Conservation (phyloP, 2,113 vertebrate species). For the Macrotis lagotis region DNA sequence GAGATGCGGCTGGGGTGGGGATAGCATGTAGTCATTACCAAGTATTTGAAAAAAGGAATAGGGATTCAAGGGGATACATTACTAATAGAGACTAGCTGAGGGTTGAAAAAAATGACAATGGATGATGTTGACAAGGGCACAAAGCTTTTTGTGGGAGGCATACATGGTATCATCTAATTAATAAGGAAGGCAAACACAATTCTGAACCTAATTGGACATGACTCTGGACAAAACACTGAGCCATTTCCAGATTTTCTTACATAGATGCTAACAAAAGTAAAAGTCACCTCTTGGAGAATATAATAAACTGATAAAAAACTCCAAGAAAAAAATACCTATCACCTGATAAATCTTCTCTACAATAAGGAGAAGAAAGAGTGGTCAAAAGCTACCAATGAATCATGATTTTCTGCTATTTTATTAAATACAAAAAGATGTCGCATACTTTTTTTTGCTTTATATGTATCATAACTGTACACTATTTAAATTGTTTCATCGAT, state of each 20-base stretch:
- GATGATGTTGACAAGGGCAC: background rate
- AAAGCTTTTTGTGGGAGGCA: background rate
- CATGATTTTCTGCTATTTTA: background rate
- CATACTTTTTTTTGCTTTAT: background rate
- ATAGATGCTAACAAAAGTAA: background rate
- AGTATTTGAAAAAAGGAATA: background rate
- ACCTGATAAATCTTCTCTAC: background rate
- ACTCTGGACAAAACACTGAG: background rate
- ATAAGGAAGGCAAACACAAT: background rate
- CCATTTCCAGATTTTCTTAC: background rate
- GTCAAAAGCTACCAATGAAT: background rate
- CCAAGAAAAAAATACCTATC: background rate
- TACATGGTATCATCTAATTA: background rate
- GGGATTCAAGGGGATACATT: background rate
- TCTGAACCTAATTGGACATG: background rate
- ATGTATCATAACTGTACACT: background rate
- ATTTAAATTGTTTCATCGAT: too few relatives aligned
- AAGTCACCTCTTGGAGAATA: background rate
- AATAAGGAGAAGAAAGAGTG: too few relatives aligned
- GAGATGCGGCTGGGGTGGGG: background rate
- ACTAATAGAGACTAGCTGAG: background rate
- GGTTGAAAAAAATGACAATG: background rate
- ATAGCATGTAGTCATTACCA: background rate
- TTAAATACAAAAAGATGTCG: background rate
- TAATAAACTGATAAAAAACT: background rate